Base-by-base conservation (phyloP, 2,888 invertebrate genomes). In the Selenia dentaria region DNA sequence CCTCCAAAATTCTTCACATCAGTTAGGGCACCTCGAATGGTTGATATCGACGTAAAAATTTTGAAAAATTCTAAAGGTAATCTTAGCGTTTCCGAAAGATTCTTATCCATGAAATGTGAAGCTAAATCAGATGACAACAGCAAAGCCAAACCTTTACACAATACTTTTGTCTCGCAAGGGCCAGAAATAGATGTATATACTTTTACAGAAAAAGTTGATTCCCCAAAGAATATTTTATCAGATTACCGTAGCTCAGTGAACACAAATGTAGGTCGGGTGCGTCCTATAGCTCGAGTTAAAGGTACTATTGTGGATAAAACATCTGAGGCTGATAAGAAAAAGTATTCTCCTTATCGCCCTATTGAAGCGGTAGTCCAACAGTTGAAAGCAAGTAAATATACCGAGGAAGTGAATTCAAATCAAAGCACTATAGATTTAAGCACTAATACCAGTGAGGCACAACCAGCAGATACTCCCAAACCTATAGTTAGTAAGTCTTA, bases 301-400 rank as follows among this genome's bases (percentile, higher is more conserved):
- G 91, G 91, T 5, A 91, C 90, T 32, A 59, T 90, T 11, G 81
- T 91, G 50, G 90, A 91, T 50, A 91, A 86, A 57, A 87, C 83
- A 55, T 62, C 74, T 18, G 91, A 91, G 44, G 54, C 74, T 1
- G 90, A 91, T 41, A 88, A 83, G 65, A 88, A 88, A 64, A 89
- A 88, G 53, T 86, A 83, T 63, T 85, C 88, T 8, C 87, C 89
- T 3, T 86, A 89, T 57, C 74, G 90, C 41, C 89, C 86, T 25
- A 89, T 90, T 39, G 90, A 88, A 76, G 88, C 88, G 74, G 88
- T 86, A 3, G 88, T 90, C 1, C 87, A 91, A 63, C 86, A 86
- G 43, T 56, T 89, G 9, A 89, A 87, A 63, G 86, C 86, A 2
- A 88, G 75, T 48, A 90, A 87, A 66, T 67, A 79, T 27, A 74